These are phyloP conservation scores for Callipepla californica DNA, from an alignment of 2,113 vertebrate species.

Conservation along the genomic window DNA sequence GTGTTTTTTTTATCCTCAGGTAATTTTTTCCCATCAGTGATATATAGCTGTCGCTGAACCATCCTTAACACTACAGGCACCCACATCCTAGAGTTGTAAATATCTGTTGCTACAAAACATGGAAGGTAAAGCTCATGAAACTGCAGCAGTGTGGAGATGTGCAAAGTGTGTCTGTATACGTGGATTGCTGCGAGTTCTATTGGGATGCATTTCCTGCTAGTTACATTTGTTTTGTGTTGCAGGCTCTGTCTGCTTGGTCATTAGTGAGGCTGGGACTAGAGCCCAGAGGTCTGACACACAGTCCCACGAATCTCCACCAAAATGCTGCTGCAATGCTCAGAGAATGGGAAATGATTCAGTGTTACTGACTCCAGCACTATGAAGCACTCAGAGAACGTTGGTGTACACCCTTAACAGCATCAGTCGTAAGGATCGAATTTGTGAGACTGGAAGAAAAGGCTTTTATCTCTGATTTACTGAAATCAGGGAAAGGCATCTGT, in stretches of 20 bases:
- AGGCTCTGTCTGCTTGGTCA: not conserved
- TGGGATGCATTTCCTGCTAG: not conserved
- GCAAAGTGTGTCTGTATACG: not conserved
- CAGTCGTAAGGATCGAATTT: not conserved
- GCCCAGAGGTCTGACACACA: not conserved
- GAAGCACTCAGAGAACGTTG: not conserved
- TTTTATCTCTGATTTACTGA: not conserved
- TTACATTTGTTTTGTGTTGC: not conserved
- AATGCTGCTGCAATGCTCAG: not conserved
- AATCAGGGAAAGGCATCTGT: not conserved
- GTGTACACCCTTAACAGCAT: not conserved
- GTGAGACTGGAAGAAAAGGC: not conserved
- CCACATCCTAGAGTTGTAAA: not conserved
- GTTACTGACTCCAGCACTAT: not conserved
- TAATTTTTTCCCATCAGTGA: not conserved
- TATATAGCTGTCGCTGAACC: not conserved
- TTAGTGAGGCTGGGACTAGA: not conserved
- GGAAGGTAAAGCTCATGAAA: not conserved
- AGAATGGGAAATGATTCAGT: not conserved
- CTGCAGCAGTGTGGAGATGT: not conserved
- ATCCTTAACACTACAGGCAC: not conserved
- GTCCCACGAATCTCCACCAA: not conserved
- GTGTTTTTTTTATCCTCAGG: slow-evolving; percentile 1
- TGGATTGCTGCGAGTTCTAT: not conserved
- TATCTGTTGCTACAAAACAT: not conserved